Evolutionary conservation across 1,140 invertebrate genomes (phyloP).

Genomic region (Stegodyphus mimosarum): DNA sequence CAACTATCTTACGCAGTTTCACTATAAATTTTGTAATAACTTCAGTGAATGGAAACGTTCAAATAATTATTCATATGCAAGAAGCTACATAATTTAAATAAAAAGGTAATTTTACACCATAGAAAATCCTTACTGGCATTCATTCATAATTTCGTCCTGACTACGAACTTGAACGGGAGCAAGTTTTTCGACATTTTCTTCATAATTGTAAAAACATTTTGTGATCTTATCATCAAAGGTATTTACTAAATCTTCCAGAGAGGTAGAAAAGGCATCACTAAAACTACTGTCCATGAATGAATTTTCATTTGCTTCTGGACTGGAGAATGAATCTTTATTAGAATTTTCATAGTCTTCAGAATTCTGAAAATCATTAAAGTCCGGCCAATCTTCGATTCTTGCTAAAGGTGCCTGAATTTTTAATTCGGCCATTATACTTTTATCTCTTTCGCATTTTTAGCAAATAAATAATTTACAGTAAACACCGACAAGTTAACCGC

Average conservation of each 20-base stretch:
- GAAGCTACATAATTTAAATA: too few species aligned
- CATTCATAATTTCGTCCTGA: conserved; percentile 99
- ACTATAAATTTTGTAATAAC: too few species aligned
- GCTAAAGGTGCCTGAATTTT: conserved; percentile 96
- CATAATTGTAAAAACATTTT: conserved; percentile 97
- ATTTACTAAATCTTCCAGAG: conserved; percentile 97
- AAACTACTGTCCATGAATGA: conserved; percentile 60
- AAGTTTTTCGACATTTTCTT: conserved; percentile 94
- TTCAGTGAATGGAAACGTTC: too few species aligned
- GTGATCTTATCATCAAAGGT: conserved; percentile 99
- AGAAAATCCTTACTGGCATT: conserved; percentile 93
- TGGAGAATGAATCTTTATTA: conserved; percentile 65
- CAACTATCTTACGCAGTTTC: too few species aligned
- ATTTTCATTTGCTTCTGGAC: conserved; percentile 59
- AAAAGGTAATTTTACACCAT: too few species aligned
- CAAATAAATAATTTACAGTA: too few species aligned
- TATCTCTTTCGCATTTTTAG: background rate
- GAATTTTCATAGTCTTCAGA: conserved; percentile 74
- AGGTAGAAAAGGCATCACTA: conserved; percentile 78
- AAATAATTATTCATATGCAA: too few species aligned
- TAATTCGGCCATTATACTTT: conserved; percentile 74
- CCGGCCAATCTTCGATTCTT: conserved; percentile 85
- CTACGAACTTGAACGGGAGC: conserved; percentile 97
- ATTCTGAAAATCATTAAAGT: conserved; percentile 71
- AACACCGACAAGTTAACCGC: too few species aligned